Conservation (phyloP, 2,888 invertebrate genomes). For the Eulithis testata region DNA sequence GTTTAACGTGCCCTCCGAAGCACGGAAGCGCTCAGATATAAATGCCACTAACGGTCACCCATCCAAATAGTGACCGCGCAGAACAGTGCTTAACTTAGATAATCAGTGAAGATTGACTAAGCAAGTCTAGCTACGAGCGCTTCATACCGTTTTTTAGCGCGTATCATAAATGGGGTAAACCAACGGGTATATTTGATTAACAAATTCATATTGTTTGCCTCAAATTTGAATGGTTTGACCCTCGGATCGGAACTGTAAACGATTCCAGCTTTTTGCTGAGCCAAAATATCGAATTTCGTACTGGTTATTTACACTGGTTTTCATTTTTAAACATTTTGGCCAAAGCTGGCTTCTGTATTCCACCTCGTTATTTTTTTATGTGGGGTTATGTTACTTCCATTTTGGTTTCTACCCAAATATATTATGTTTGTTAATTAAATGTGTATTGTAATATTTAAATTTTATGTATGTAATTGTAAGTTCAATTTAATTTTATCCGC, state of each 20-base stretch:
- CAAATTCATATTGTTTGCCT: slow-evolving; percentile 37
- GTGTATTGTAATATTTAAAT: too few species aligned
- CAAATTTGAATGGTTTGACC: slow-evolving; percentile 25
- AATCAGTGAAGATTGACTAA: too few species aligned
- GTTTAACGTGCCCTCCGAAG: too few species aligned
- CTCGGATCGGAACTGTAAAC: slow-evolving; percentile 10
- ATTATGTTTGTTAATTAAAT: neutral
- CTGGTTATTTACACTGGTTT: slow-evolving; percentile 4
- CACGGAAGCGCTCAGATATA: too few species aligned
- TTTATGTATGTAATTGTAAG: too few species aligned
- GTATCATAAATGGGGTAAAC: too few species aligned
- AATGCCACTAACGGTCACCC: too few species aligned
- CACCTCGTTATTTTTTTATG: neutral
- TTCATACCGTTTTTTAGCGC: too few species aligned
- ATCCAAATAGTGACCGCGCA: too few species aligned
- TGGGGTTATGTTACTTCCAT: neutral
- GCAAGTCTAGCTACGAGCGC: too few species aligned
- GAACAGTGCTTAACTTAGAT: too few species aligned
- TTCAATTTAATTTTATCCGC: too few species aligned
- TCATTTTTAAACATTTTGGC: neutral
- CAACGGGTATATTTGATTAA: slow-evolving; percentile 31
- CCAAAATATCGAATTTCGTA: slow-evolving; percentile 10
- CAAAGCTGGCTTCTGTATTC: neutral
- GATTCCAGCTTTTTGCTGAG: slow-evolving; percentile 16
- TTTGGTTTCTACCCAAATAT: neutral